These are phyloP conservation scores for Zaprionus capensis DNA, from an alignment of 1,140 invertebrate genomes.

Conservation along the genomic window DNA sequence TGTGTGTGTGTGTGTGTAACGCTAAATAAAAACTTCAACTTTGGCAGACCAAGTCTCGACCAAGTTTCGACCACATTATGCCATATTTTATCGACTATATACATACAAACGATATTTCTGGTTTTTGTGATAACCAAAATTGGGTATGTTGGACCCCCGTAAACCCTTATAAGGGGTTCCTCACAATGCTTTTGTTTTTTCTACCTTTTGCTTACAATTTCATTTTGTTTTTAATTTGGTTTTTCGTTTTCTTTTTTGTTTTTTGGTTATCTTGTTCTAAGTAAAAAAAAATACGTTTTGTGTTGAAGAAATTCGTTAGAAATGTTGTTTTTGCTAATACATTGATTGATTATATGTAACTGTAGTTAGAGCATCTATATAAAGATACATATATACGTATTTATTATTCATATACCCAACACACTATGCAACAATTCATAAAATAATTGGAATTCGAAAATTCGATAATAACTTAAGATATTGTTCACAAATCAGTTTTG, in stretches of 20 bases:
- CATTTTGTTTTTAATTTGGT: neutral
- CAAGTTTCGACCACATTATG: neutral
- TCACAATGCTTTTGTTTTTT: neutral
- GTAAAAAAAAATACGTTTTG: neutral
- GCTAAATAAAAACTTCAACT: neutral
- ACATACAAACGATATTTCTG: constrained; percentile 1
- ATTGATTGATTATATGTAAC: constrained; percentile 31
- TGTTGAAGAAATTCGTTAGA: constrained; percentile 38
- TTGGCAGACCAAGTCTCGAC: neutral
- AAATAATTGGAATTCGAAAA: neutral
- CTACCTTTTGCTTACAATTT: neutral
- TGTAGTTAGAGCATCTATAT: constrained; percentile 31
- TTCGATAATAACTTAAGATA: neutral
- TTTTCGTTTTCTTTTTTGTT: neutral
- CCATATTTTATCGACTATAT: constrained; percentile 6
- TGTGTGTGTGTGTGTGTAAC: neutral
- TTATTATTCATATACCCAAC: constrained; percentile 19
- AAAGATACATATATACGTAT: constrained; percentile 3
- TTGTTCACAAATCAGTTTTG: constrained; percentile 9
- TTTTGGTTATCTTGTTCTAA: neutral
- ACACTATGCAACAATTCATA: constrained; percentile 35
- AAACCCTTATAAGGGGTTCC: neutral
- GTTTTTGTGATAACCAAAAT: neutral
- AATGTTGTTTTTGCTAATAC: constrained; percentile 36
- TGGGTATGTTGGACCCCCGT: neutral